These are phyloP conservation scores for Drosophila simulans DNA, from an alignment of 1,140 invertebrate species.

Conservation along the genomic window DNA sequence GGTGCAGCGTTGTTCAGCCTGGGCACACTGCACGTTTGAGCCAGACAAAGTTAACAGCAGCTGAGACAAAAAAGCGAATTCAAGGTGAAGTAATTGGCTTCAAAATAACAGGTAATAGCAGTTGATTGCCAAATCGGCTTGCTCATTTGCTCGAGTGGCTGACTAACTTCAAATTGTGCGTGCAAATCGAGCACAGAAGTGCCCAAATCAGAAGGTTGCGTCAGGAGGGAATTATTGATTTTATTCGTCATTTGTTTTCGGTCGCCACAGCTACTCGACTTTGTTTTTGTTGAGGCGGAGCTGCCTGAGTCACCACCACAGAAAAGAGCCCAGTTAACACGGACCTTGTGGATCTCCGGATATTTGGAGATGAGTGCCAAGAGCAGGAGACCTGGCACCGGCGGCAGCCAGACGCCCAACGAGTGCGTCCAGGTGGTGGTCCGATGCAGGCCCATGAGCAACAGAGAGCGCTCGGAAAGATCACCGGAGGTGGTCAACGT, in stretches of 20 bases:
- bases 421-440: constrained; percentile 91
- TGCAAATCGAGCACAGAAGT: background rate
- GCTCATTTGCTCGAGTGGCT: constrained; percentile 10
- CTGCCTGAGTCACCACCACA: constrained; percentile 69
- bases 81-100: constrained; percentile 79
- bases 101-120: constrained; percentile 72
- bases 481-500: constrained; percentile 90
- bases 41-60: constrained; percentile 33
- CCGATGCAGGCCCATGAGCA: constrained; percentile 94
- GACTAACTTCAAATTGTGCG: background rate
- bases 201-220: constrained; percentile 9
- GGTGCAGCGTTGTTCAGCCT: background rate
- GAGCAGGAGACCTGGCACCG: constrained; percentile 68
- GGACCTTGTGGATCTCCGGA: background rate
- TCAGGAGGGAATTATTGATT: constrained; percentile 69
- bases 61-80: constrained; percentile 60
- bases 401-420: constrained; percentile 61
- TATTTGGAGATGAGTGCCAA: constrained; percentile 68
- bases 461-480: constrained; percentile 91
- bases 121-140: constrained; percentile 26
- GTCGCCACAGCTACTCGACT: constrained; percentile 68
- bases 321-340: constrained; percentile 12
- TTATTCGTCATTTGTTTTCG: constrained; percentile 73
- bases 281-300: constrained; percentile 28
- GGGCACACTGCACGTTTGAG: constrained; percentile 16